A percentile compares a stretch with the other conserved stretches of the same genome.
phyloP scores from a whole-genome alignment of 2,888 invertebrate genomes.

The Scaptomyza caliginosa region DNA sequence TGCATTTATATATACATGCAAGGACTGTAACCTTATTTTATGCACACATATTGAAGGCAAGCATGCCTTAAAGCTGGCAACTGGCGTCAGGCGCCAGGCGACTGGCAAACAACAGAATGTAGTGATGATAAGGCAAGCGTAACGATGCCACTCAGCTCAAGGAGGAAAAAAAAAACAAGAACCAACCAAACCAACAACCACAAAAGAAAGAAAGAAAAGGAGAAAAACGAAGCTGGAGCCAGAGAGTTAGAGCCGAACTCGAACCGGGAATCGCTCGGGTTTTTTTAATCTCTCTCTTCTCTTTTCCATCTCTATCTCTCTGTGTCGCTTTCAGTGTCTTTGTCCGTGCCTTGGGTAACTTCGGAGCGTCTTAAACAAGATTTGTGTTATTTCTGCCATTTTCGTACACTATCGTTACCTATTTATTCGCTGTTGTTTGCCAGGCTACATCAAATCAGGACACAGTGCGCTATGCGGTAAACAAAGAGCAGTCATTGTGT shows the following conservation, averaged over 20 bases:
- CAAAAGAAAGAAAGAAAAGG: background rate
- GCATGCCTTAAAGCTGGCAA: constrained; percentile 18
- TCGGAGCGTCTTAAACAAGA: constrained; percentile 54
- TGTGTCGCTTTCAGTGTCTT: background rate
- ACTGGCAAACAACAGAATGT: constrained; percentile 22
- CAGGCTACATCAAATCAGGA: constrained; percentile 67
- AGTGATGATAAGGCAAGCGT: constrained; percentile 33
- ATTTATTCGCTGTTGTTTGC: constrained; percentile 39
- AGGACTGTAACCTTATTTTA: constrained; percentile 15
- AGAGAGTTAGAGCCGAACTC: constrained; percentile 20
- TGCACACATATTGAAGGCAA: constrained; percentile 7
- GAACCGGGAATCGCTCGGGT: constrained; percentile 33
- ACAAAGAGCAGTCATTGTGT: background rate
- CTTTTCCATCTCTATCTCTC: background rate
- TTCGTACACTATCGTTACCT: constrained; percentile 48
- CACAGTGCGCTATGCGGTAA: constrained; percentile 64
- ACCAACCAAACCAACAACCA: background rate
- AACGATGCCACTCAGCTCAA: constrained; percentile 53
- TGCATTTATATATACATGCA: background rate
- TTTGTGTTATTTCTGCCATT: constrained; percentile 62
- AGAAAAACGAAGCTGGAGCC: constrained; percentile 10
- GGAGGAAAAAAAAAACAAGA: constrained; percentile 8
- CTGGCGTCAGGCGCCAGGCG: constrained; percentile 32
- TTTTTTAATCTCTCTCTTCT: constrained; percentile 9
- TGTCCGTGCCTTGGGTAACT: too few species aligned